These are phyloP conservation scores for Antennarius striatus DNA, from an alignment of 2,113 vertebrate species.

Conservation along the genomic window DNA sequence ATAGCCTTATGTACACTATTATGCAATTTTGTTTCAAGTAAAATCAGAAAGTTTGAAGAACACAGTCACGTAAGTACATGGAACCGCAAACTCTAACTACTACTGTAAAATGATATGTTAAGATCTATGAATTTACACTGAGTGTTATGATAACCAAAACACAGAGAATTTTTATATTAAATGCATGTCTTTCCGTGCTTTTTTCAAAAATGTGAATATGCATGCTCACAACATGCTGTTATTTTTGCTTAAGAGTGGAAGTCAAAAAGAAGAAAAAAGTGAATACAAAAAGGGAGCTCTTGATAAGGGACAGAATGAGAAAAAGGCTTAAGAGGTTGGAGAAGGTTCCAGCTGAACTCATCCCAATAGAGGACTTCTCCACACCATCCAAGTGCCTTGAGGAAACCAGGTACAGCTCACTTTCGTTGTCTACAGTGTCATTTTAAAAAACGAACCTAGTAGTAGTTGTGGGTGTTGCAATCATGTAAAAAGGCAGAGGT, in stretches of 20 bases:
- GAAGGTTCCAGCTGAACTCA: slow-evolving; percentile 86
- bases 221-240: background rate
- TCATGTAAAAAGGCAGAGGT: background rate
- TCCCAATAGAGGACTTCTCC: slow-evolving; percentile 93
- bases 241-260: slow-evolving; percentile 82
- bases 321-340: slow-evolving; percentile 90
- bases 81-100: background rate
- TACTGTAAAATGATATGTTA: background rate
- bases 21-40: background rate
- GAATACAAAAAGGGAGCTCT: slow-evolving; percentile 85
- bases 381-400: slow-evolving; percentile 81
- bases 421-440: background rate
- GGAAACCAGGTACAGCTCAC: slow-evolving; percentile 79
- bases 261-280: slow-evolving; percentile 93
- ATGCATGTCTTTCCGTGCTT: background rate
- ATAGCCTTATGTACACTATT: background rate
- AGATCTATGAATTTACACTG: too few relatives aligned
- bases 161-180: background rate
- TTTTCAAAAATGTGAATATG: background rate
- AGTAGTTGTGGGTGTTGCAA: background rate
- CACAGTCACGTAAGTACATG: too few relatives aligned
- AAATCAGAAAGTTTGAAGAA: background rate
- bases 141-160: background rate
- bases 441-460: background rate
- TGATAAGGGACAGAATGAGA: slow-evolving; percentile 86